A percentile compares a stretch with the other conserved stretches of the same genome.
Evolutionary conservation across 2,797 vertebrate genomes (phyloP).

Genomic region (Notolepis coatsorum): DNA sequence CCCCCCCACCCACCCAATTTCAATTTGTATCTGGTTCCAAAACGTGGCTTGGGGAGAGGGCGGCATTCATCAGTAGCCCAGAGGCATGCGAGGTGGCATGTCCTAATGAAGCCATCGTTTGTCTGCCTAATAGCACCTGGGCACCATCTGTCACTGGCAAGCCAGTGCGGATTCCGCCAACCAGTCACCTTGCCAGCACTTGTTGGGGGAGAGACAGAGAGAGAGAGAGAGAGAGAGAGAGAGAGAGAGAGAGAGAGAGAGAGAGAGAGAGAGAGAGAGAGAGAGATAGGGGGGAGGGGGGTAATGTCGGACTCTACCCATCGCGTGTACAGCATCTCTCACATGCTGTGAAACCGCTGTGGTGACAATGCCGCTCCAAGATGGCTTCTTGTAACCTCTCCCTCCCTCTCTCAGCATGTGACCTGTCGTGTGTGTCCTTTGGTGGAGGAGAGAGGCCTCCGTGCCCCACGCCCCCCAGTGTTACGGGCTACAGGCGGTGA

Average conservation of each 20-base stretch:
- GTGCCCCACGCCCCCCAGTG: slow-evolving; percentile 45
- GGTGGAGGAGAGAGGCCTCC: slow-evolving; percentile 42
- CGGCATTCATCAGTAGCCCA: slow-evolving; percentile 75
- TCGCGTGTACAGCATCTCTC: background rate
- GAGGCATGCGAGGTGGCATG: slow-evolving; percentile 56
- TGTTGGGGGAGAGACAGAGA: slow-evolving; percentile 37
- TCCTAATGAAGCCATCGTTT: slow-evolving; percentile 80
- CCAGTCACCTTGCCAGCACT: slow-evolving; percentile 76
- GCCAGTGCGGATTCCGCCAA: slow-evolving; percentile 49
- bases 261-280: no score
- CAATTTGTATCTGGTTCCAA: slow-evolving; percentile 63
- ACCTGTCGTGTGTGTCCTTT: slow-evolving; percentile 12
- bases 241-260: no score
- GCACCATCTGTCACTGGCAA: slow-evolving; percentile 78
- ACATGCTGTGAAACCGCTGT: slow-evolving; percentile 54
- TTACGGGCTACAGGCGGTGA: slow-evolving; percentile 40
- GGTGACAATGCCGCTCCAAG: slow-evolving; percentile 38
- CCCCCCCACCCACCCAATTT: no score
- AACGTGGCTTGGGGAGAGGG: slow-evolving; percentile 59
- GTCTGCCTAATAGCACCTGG: slow-evolving; percentile 82
- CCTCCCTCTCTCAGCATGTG: background rate
- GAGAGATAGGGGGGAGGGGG: no score
- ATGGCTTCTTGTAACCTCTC: slow-evolving; percentile 45
- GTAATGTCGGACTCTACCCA: no score
- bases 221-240: slow-evolving; percentile 20